Evolutionary conservation across 2,113 vertebrate genomes (phyloP), one percentile per base, ranked within the genome.

Genomic region (Rissa tridactyla): DNA sequence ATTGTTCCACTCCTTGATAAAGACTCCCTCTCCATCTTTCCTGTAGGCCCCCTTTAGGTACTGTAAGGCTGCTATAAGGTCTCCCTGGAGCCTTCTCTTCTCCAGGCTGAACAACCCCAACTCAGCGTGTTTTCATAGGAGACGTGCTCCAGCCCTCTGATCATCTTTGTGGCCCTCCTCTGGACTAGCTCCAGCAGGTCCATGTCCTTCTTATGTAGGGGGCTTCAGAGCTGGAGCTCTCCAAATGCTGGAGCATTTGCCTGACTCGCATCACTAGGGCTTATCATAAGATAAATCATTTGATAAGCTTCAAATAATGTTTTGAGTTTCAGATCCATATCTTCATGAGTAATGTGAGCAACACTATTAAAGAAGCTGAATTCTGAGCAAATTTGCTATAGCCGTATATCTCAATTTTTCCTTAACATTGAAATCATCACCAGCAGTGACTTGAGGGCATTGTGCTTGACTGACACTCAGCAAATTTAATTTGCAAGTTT

Each of bases 371-470:
- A 70, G 15, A 19, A 78, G 36, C n/a, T 65, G 2, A 88, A 69
- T 65, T 90, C 27, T 61, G 15, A 78, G 46, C 12, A 82, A 80
- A 52, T 26, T 2, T 57, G 7, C 22, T 55, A 7, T 16, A 60
- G 7, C 23, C 9, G 32, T 42, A 9, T 1, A 23, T 30, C 6
- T 2, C 1, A 0, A 14, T 40, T 51, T 82, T 91, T 47, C 22
- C 15, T 66, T 46, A 32, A 65, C 15, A 27, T 7, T 66, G 20
- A 82, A 79, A 54, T 62, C 13, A 72, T 54, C 57, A 79, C 9
- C 18, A 66, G 7, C 10, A 76, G 25, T 64, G 40, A 54, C 15
- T 54, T 78, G 32, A 58, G 34, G n/a, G 3, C 7, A 46, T 61
- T 91, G 26, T 25, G 40, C 2, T 62, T 80, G 34, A 68, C 12